phyloP scores from a whole-genome alignment of 2,797 vertebrate species.

The Bradypodion ventrale region DNA sequence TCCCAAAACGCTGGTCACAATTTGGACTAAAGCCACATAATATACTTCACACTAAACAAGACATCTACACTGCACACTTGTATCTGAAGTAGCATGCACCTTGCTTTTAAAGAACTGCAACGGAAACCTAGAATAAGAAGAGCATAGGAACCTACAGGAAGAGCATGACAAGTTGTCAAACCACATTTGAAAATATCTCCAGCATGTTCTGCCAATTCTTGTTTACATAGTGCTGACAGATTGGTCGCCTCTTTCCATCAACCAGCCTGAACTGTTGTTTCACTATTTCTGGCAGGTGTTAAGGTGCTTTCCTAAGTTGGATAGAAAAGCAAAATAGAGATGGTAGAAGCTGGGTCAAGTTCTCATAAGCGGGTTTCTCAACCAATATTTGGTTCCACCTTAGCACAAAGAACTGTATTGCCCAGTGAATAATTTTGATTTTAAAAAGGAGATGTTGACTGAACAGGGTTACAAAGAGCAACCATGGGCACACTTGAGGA shows the following conservation, averaged over 20 bases:
- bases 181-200: constrained; percentile 9
- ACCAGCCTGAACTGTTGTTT: not conserved
- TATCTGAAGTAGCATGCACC: not conserved
- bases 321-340: too few species aligned
- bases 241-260: not conserved
- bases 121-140: not conserved
- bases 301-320: not conserved
- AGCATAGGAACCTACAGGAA: not conserved
- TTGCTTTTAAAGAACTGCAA: not conserved
- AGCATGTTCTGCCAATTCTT: not conserved
- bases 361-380: constrained; percentile 2
- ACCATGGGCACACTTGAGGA: not conserved
- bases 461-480: too few species aligned
- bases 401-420: not conserved
- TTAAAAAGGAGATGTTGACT: not conserved
- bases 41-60: not conserved
- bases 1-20: not conserved
- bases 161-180: constrained; percentile 9
- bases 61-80: not conserved
- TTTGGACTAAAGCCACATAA: not conserved
- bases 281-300: not conserved
- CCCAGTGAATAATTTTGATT: not conserved
- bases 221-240: not conserved
- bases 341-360: not conserved
- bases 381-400: not conserved